These are phyloP conservation scores for Thermophis baileyi DNA, from an alignment of 2,113 vertebrate genomes.

Conservation along the genomic window DNA sequence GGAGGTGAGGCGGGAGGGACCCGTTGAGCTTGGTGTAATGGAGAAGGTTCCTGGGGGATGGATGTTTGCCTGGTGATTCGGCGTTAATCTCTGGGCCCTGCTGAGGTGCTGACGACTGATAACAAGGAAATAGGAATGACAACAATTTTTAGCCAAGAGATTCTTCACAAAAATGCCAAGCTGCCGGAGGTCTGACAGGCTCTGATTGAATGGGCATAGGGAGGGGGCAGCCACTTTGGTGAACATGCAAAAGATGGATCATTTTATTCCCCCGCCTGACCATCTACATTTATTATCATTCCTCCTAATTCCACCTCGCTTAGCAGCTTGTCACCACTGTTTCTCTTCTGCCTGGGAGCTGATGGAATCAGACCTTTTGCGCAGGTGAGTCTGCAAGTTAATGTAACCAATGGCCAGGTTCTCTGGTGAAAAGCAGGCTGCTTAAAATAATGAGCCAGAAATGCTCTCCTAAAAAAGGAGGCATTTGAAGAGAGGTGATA, in stretches of 20 bases:
- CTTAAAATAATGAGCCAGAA: not conserved
- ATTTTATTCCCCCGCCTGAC: slow-evolving; percentile 82
- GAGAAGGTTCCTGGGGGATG: slow-evolving; percentile 72
- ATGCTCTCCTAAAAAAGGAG: not conserved
- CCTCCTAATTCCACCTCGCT: slow-evolving; percentile 64
- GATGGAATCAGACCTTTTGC: slow-evolving; percentile 49
- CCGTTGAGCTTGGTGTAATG: slow-evolving; percentile 75
- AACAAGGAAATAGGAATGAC: slow-evolving; percentile 99
- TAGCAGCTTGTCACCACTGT: slow-evolving; percentile 66
- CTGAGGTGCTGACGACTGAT: slow-evolving; percentile 81
- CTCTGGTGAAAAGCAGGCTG: not conserved
- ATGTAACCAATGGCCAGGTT: not conserved
- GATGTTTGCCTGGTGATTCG: slow-evolving; percentile 64
- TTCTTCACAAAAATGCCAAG: slow-evolving; percentile 94
- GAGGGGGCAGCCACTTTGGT: slow-evolving; percentile 69
- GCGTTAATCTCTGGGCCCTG: slow-evolving; percentile 79
- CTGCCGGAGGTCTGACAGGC: slow-evolving; percentile 81
- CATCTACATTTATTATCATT: slow-evolving; percentile 78
- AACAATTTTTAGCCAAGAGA: slow-evolving; percentile 98
- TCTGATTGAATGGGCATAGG: slow-evolving; percentile 81
- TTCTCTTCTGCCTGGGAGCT: slow-evolving; percentile 52
- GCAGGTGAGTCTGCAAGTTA: slow-evolving; percentile 8
- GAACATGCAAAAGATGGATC: slow-evolving; percentile 95
- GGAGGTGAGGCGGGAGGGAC: slow-evolving; percentile 80
- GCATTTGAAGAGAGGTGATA: not conserved